Evolutionary conservation across 2,797 vertebrate genomes (phyloP).

Genomic region (Simalia tracyae): DNA sequence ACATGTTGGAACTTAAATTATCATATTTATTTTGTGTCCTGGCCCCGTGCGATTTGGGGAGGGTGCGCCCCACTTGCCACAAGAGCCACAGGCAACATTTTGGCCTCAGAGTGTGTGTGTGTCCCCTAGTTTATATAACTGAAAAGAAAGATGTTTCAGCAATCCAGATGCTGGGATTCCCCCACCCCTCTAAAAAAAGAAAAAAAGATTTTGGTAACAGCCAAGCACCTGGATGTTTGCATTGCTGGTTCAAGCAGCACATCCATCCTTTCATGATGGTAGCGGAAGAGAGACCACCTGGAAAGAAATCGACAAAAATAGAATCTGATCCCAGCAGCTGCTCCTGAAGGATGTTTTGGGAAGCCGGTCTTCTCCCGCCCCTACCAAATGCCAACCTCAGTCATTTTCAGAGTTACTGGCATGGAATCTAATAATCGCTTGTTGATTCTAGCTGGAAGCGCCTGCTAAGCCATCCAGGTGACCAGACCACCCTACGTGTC

Average conservation of each 20-base stretch:
- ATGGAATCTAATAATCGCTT: constrained; percentile 35
- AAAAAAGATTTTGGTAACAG: neutral
- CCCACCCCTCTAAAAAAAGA: neutral
- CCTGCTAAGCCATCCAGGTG: constrained; percentile 37
- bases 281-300: neutral
- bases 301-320: constrained; percentile 16
- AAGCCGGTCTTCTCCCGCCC: neutral
- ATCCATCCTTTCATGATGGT: neutral
- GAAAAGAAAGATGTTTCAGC: neutral
- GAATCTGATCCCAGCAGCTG: constrained; percentile 8
- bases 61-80: neutral
- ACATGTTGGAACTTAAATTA: neutral
- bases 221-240: neutral
- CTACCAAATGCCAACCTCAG: constrained; percentile 11
- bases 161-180: neutral
- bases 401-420: constrained; percentile 39
- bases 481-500: constrained; percentile 64
- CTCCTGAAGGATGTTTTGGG: constrained; percentile 26
- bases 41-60: neutral
- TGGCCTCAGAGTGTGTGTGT: neutral
- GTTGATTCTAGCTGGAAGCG: constrained; percentile 30
- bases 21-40: neutral
- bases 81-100: neutral
- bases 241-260: neutral
- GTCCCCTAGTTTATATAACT: neutral